Percentiles rank a stretch among this genome's conserved stretches.
Conservation (phyloP, 2,113 vertebrate species). For the Osmerus eperlanus region DNA sequence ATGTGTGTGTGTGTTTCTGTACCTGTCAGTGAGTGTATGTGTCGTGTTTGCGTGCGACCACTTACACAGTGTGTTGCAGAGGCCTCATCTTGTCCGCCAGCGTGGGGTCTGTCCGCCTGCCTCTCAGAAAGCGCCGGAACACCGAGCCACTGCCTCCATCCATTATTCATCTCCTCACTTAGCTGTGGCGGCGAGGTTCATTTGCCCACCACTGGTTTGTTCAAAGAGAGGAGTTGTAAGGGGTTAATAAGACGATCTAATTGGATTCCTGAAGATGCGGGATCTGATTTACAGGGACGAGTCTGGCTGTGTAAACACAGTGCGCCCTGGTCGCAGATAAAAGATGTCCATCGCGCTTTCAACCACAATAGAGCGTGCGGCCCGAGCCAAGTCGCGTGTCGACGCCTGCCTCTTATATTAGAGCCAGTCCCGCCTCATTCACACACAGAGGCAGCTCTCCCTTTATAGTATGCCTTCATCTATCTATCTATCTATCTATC, state of each 20-base stretch:
- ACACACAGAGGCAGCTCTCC: too few relatives aligned
- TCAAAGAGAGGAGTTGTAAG: slow-evolving; percentile 44
- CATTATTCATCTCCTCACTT: slow-evolving; percentile 65
- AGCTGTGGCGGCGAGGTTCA: slow-evolving; percentile 53
- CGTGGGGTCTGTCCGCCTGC: slow-evolving; percentile 59
- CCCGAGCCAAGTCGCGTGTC: slow-evolving; percentile 24
- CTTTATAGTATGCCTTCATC: too few relatives aligned
- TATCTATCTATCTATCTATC: too few relatives aligned
- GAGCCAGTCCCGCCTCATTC: too few relatives aligned
- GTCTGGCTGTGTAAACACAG: slow-evolving; percentile 55
- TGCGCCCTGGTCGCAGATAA: slow-evolving; percentile 51
- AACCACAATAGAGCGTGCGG: slow-evolving; percentile 24
- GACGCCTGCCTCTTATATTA: slow-evolving; percentile 47
- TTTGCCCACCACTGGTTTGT: slow-evolving; percentile 47
- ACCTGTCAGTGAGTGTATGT: slow-evolving; percentile 11
- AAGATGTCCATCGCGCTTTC: slow-evolving; percentile 39
- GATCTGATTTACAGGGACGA: slow-evolving; percentile 37
- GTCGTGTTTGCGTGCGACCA: slow-evolving; percentile 31
- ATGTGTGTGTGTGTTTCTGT: slow-evolving; percentile 18
- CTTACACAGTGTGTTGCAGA: too few relatives aligned
- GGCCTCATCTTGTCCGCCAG: slow-evolving; percentile 53
- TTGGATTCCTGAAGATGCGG: slow-evolving; percentile 58
- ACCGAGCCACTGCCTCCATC: slow-evolving; percentile 50
- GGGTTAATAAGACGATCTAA: slow-evolving; percentile 68
- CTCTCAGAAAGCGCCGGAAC: slow-evolving; percentile 64